Evolutionary conservation across 1,140 invertebrate species (phyloP), one percentile per base, ranked within the genome.

Genomic region (Pseudomyrmex sp.): DNA sequence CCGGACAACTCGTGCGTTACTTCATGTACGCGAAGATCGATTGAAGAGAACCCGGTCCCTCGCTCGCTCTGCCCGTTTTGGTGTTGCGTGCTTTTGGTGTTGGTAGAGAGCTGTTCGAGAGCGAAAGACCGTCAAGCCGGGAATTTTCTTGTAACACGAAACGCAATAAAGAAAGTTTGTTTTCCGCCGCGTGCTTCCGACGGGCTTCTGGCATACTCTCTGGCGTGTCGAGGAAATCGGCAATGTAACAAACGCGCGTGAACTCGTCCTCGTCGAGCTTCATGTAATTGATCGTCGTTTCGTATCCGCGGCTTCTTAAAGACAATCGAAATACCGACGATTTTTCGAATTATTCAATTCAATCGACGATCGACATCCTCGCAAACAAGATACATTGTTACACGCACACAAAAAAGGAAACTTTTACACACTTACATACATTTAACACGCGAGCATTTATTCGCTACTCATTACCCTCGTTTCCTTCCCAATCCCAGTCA

Each of bases 1-100:
- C 18, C 23, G 3, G n/a, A n/a, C 18, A 8, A 35, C 56, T 26
- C 44, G 66, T 48, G 61, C 4, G n/a, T 68, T 56, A 56, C 20
- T 35, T 35, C 35, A 10, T 48, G 58, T 26, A 44, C 70, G 62
- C 62, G 82, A 83, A 76, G 52, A 76, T 76, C 73, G 62, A 56
- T 63, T 8, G 65, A 70, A 70, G 26, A 58, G 56, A 73, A 74
- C 56, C 75, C 84, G 84, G 84, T 85, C 79, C 63, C 69, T 85
- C 84, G 84, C 80, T 83, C 79, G 46, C 63, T 65, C 63, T 85
- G 79, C 68, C 68, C 80, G 84, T 83, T 35, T 85, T 85, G 83
- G 83, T 85, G 77, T 82, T 85, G 83, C 79, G 82, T 85, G 83
- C 76, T 80, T 85, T 85, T 83, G 84, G 70, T 85, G 68, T 85